Base-by-base conservation (phyloP, 1,140 invertebrate genomes). In the Drosophila repleta region DNA sequence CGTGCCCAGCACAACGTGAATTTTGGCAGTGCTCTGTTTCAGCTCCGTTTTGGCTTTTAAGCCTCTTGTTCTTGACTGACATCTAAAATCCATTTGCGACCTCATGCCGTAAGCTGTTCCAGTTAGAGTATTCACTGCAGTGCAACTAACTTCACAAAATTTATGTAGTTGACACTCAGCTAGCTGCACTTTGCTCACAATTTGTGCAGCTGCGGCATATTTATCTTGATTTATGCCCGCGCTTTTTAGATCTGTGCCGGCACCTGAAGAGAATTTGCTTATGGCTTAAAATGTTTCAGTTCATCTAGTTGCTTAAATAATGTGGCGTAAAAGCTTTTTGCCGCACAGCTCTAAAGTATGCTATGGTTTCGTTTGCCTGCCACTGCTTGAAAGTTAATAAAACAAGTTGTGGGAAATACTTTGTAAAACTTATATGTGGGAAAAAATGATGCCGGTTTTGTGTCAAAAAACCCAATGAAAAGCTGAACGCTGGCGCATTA, bases 221-320 rank as follows among this genome's bases (percentile, higher is more conserved):
- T 87, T 88, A 75, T 87, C 78, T 82, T 82, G 71, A 87, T 87
- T 87, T 72, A 55, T 29, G 49, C 39, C 10, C 51, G 29, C 45
- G 20, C n/a, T 39, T 65, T 62, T 62, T 75, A 81, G 49, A 37
- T 41, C 49, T 58, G 24, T 58, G 56, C 73, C 51, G 39, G 15
- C 13, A n/a, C 32, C 20, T 35, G 17, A 46, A 39, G 45, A 57
- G 79, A 78, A 82, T 60, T 75, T 72, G 70, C 43, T 87, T 75
- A 85, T 87, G 82, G 81, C 81, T 85, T 82, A 85, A 82, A 87
- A 82, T 78, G 60, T 78, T 82, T 75, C 68, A 87, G 70, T 75
- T 60, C 69, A 74, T 56, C 57, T 53, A 56, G 63, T 48, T 49
- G 75, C 55, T 78, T 69, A 67, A 53, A 43, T 52, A 57, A 60